Evolutionary conservation across 2,888 invertebrate species (phyloP).

Genomic region (Drosophila melanosoma): DNA sequence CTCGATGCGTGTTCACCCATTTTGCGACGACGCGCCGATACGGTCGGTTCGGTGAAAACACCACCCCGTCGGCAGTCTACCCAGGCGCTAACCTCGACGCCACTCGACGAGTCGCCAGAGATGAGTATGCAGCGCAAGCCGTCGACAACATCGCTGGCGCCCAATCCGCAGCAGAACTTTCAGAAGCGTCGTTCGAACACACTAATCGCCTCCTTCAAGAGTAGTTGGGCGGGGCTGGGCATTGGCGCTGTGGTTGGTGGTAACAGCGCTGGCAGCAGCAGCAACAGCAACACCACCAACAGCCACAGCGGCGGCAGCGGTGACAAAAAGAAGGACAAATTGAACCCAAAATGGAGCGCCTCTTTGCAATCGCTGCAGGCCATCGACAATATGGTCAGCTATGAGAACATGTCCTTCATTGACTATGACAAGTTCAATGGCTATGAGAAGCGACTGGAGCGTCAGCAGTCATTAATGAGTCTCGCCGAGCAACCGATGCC

Average conservation of each 20-base stretch:
- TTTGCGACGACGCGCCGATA: constrained; percentile 58
- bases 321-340: constrained; percentile 82
- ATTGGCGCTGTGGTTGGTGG: constrained; percentile 7
- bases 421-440: constrained; percentile 86
- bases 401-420: constrained; percentile 87
- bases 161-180: constrained; percentile 80
- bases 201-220: constrained; percentile 81
- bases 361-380: constrained; percentile 86
- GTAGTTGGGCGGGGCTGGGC: constrained; percentile 70
- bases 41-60: constrained; percentile 50
- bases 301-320: constrained; percentile 34
- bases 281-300: constrained; percentile 29
- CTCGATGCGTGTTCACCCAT: constrained; percentile 45
- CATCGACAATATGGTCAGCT: constrained; percentile 86
- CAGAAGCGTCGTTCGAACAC: constrained; percentile 82
- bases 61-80: constrained; percentile 63
- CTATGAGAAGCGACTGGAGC: constrained; percentile 84
- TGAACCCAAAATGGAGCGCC: constrained; percentile 86
- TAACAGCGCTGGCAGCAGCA: constrained; percentile 34
- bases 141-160: constrained; percentile 63
- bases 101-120: constrained; percentile 51
- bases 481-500: constrained; percentile 64
- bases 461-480: constrained; percentile 80
- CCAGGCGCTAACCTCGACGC: constrained; percentile 74
- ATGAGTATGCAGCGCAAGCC: constrained; percentile 52